Evolutionary conservation across 2,797 vertebrate species (phyloP), one percentile per base, ranked within the genome.

Genomic region (Momotus momota): DNA sequence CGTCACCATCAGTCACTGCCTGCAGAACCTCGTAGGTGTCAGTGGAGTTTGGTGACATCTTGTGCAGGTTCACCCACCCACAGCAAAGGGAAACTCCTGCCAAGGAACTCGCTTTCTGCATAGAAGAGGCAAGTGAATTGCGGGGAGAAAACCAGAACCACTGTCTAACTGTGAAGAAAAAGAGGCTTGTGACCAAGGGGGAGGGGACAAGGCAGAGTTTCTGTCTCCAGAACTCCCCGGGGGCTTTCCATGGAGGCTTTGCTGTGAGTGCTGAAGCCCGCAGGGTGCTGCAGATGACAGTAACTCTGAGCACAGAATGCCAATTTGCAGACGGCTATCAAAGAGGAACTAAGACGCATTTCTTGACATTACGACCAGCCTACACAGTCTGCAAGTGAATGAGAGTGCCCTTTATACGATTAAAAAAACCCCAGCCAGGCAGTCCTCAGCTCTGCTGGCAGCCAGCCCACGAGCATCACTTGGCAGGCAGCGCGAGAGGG

Each of bases 331-430:
- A 40, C 49, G 4, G 40, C 82, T 80, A 80, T 81, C 85, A 74
- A 69, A 87, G 86, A 81, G 78, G 88, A 94, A 17, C 78, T 78
- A 19, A 94, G 94, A 96, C 12, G 15, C 88, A 9, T 89, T 93
- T 66, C 94, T 94, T 90, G 97, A 95, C 94, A 87, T 95, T 86
- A 60, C 0, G 33, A 89, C 80, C 94, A 86, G 88, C 92, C 91
- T 64, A 97, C 95, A 60, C 92, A 77, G 93, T 95, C 94, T 96
- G 96, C 91, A 97, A 89, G 74, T 61, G 93, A 94, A 95, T 92
- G 95, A 96, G 95, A 27, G 43, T 91, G 86, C 86, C 94, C 93
- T 97, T 93, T 95, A 81, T 72, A 2, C 0, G 12, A n/a, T 35
- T 48, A 45, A 38, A 35, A 51, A 49, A 52, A 10, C 2, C 46